Evolutionary conservation across 2,888 invertebrate genomes (phyloP).

Genomic region (Pantelozetes paolii): DNA sequence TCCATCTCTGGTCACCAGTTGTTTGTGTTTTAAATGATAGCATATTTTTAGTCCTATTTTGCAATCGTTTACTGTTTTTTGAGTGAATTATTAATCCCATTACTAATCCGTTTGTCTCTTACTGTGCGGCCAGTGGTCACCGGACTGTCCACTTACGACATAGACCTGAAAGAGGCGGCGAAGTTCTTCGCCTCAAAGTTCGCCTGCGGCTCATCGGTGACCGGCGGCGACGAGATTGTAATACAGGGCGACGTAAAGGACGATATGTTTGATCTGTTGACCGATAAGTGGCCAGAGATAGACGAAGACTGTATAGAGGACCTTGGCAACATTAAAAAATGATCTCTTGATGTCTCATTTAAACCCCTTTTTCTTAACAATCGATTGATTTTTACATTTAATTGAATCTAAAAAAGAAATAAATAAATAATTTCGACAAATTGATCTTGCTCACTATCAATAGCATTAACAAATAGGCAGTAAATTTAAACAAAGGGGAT

Average conservation of each 20-base stretch:
- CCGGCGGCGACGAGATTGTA: slow-evolving; percentile 97
- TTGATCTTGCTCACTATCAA: too few species aligned
- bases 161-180: slow-evolving; percentile 94
- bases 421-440: too few species aligned
- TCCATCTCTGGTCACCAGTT: neutral
- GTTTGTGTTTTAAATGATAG: neutral
- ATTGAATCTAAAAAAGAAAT: too few species aligned
- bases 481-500: too few species aligned
- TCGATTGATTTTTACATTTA: too few species aligned
- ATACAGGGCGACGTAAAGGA: slow-evolving; percentile 99
- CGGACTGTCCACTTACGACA: slow-evolving; percentile 89
- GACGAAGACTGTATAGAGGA: slow-evolving; percentile 89
- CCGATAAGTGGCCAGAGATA: slow-evolving; percentile 97
- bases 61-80: neutral
- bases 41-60: neutral
- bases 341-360: too few species aligned
- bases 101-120: neutral
- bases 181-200: slow-evolving; percentile 97
- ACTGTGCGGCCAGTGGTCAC: slow-evolving; percentile 67
- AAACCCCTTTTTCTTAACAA: too few species aligned
- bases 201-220: slow-evolving; percentile 98
- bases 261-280: slow-evolving; percentile 93
- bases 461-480: too few species aligned
- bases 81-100: neutral
- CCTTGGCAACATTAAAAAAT: slow-evolving; percentile 72